These are phyloP conservation scores for Anoplius nigerrimus DNA, from an alignment of 2,888 invertebrate genomes.

Conservation along the genomic window DNA sequence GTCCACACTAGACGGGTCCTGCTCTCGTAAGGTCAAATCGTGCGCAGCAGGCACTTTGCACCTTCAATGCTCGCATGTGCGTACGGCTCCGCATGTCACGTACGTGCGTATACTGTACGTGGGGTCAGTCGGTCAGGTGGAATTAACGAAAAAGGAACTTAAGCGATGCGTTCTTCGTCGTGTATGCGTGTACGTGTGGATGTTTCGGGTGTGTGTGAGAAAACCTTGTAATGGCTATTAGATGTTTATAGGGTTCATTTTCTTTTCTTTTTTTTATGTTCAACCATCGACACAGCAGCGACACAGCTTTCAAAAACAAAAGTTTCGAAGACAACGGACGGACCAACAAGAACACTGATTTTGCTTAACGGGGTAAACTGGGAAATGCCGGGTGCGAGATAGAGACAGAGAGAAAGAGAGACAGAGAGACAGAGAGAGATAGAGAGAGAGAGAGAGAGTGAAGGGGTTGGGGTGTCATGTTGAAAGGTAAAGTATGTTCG, in stretches of 20 bases:
- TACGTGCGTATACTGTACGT: conserved; percentile 12
- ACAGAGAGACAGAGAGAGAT: background rate
- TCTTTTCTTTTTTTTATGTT: conserved; percentile 10
- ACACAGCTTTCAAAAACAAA: conserved; percentile 46
- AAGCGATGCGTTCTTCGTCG: background rate
- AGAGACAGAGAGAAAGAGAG: conserved; percentile 3
- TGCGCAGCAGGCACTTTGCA: too few relatives aligned
- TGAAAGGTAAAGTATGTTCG: background rate
- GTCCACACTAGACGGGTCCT: too few relatives aligned
- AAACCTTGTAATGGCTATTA: conserved; percentile 22
- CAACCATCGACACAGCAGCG: conserved; percentile 52
- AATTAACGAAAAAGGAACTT: too few relatives aligned
- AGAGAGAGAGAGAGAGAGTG: background rate
- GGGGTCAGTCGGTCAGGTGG: background rate
- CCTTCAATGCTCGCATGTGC: conserved; percentile 1
- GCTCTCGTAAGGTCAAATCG: too few relatives aligned
- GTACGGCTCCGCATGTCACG: too few relatives aligned
- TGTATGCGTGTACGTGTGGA: conserved; percentile 17
- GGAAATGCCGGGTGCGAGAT: conserved; percentile 5
- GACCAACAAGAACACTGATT: conserved; percentile 17
- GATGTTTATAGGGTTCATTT: conserved; percentile 17
- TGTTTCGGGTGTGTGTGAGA: conserved; percentile 27
- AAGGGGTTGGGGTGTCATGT: background rate
- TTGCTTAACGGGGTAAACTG: background rate
- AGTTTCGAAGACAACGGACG: conserved; percentile 35